Conservation (phyloP, 2,888 invertebrate species). For the Acronicta alni region DNA sequence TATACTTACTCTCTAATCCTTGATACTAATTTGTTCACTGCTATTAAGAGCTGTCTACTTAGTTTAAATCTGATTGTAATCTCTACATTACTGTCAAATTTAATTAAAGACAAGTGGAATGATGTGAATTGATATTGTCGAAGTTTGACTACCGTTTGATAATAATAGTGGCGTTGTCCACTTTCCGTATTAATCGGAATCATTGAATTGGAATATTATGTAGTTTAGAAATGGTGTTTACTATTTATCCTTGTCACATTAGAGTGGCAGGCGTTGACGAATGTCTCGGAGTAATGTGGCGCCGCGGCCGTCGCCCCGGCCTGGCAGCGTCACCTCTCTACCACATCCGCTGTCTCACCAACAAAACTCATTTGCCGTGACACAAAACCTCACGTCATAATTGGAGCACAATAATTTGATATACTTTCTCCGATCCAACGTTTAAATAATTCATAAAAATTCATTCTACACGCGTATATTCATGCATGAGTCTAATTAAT, state of each 20-base stretch:
- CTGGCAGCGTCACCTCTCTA: slow-evolving; percentile 35
- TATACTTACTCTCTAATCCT: not conserved
- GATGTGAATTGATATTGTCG: slow-evolving; percentile 32
- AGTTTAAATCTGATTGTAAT: slow-evolving; percentile 49
- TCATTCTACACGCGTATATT: slow-evolving; percentile 60
- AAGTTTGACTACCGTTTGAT: slow-evolving; percentile 50
- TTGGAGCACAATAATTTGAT: slow-evolving; percentile 84
- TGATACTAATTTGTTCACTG: slow-evolving; percentile 15
- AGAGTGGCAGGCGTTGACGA: slow-evolving; percentile 21
- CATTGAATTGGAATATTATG: slow-evolving; percentile 16
- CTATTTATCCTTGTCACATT: slow-evolving; percentile 30
- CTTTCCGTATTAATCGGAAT: slow-evolving; percentile 17
- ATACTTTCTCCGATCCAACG: slow-evolving; percentile 79
- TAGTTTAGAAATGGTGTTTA: slow-evolving; percentile 27
- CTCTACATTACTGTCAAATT: slow-evolving; percentile 49
- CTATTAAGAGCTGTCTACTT: slow-evolving; percentile 46
- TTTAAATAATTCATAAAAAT: slow-evolving; percentile 78
- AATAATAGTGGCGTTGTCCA: slow-evolving; percentile 43
- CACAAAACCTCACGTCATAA: slow-evolving; percentile 77
- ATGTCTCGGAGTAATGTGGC: slow-evolving; percentile 20
- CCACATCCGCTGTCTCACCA: slow-evolving; percentile 57
- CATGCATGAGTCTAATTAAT: slow-evolving; percentile 70
- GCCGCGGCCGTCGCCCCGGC: slow-evolving; percentile 30
- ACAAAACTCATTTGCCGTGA: slow-evolving; percentile 70
- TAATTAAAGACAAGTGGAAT: slow-evolving; percentile 47